Evolutionary conservation across 2,113 vertebrate genomes (phyloP), one percentile per base, ranked within the genome.

Genomic region (Prionailurus bengalensis): DNA sequence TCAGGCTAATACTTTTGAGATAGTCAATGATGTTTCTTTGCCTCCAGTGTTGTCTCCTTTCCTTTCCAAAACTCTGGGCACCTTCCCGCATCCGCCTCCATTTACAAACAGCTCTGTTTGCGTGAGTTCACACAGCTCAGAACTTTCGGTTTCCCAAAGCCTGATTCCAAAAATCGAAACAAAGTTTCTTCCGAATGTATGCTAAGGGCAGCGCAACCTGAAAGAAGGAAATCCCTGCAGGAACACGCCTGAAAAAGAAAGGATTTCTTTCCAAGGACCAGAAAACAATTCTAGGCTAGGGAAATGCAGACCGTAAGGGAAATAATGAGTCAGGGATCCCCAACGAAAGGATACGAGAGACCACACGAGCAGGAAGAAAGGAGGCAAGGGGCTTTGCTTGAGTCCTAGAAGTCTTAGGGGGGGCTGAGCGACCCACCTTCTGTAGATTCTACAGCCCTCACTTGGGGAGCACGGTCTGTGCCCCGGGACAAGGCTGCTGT

Each of bases 401-500:
- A 58, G 48, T 0, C 42, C 15, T 15, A 17, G 14, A 48, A 25
- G 45, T 29, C 48, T 39, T 7, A 19, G 13, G 11, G 31, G 13
- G 17, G 42, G 14, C 45, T 23, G 11, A 10, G 55, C 11, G 9
- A 19, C 5, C 27, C 25, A 3, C 33, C 2, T 84, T 65, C 45
- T 39, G 8, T 17, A 27, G 45, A 23, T 11, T 12, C 36, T 5
- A 51, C 25, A 29, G 23, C 16, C 55, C 23, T 31, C 65, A 19
- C 55, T 29, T 29, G 0, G 58, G 10, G 21, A 42, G 21, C 36
- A 8, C 1, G 4, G 0, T 42, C 9, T 12, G 7, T 70, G 25
- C 39, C 61, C 36, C 25, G 21, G 31, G 68, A 78, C 29, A 12
- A 21, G 8, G 12, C 89, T 71, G 51, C 68, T 3, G 16, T 36